Percentiles rank a stretch among this genome's conserved stretches.
These are phyloP conservation scores for Piprites chloris DNA, from an alignment of 2,113 vertebrate genomes.

Conservation along the genomic window DNA sequence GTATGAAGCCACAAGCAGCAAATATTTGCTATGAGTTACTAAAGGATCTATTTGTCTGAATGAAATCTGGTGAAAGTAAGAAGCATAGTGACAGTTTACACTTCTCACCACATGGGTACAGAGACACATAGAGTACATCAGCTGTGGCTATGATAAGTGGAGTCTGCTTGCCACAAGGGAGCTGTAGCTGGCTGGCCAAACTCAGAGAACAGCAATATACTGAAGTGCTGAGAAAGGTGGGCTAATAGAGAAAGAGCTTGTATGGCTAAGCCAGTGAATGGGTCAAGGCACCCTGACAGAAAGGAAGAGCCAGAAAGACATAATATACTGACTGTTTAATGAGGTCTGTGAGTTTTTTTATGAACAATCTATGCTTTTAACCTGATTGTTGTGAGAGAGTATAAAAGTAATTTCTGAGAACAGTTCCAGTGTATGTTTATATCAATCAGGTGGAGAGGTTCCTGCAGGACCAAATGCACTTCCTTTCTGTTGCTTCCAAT, in stretches of 20 bases:
- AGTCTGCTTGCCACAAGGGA: neutral
- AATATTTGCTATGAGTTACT: neutral
- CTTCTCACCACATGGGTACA: neutral
- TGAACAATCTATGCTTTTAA: neutral
- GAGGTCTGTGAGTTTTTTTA: neutral
- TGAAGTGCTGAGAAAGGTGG: neutral
- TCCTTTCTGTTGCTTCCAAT: neutral
- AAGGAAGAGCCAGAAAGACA: neutral
- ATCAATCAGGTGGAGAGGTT: neutral
- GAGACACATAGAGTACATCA: neutral
- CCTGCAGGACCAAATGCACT: neutral
- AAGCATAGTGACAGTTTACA: neutral
- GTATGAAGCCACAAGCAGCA: neutral
- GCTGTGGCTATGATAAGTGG: neutral
- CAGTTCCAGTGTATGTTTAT: neutral
- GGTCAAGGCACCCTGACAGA: neutral
- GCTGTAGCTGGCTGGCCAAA: neutral
- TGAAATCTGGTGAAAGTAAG: neutral
- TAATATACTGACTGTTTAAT: neutral
- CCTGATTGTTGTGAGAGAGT: neutral
- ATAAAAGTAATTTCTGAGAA: neutral
- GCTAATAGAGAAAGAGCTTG: neutral
- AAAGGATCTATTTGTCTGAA: neutral
- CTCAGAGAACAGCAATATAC: neutral
- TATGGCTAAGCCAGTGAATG: neutral